phyloP scores from a whole-genome alignment of 2,797 vertebrate genomes.

The Pipistrellus pipistrellus region DNA sequence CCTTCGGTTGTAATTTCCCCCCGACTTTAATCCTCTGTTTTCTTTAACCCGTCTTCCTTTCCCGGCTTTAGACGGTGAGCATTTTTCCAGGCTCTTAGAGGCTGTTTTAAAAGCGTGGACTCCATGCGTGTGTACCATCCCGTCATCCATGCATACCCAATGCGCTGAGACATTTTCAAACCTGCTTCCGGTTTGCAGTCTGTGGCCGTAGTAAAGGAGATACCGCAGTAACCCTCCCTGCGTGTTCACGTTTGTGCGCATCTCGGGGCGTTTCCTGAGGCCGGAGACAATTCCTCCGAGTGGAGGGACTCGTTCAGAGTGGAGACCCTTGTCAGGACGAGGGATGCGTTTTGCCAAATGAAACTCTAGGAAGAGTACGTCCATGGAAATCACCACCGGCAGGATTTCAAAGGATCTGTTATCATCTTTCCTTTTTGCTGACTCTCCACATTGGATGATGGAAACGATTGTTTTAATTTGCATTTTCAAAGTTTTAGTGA shows the following conservation, averaged over 20 bases:
- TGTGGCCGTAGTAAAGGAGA: not conserved
- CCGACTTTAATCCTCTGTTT: not conserved
- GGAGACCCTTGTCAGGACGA: not conserved
- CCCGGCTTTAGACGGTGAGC: not conserved
- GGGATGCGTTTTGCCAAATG: conserved; percentile 17
- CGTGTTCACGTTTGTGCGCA: not conserved
- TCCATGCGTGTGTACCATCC: not conserved
- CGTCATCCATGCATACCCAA: not conserved
- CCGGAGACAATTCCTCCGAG: conserved; percentile 7
- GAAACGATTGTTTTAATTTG: not conserved
- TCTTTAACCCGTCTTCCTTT: not conserved
- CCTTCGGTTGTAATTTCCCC: not conserved
- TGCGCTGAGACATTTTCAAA: not conserved
- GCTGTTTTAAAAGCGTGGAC: not conserved
- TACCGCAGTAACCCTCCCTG: not conserved
- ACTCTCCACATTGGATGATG: not conserved
- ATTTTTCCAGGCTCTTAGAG: not conserved
- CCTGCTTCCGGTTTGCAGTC: not conserved
- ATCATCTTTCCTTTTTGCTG: conserved; percentile 5
- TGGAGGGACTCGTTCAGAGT: not conserved
- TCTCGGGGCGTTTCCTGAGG: not conserved
- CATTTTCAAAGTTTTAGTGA: not conserved
- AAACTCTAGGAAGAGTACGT: not conserved
- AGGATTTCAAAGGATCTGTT: not conserved
- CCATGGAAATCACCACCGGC: not conserved